Evolutionary conservation across 2,888 invertebrate species (phyloP).

Genomic region (Erebia palarica): DNA sequence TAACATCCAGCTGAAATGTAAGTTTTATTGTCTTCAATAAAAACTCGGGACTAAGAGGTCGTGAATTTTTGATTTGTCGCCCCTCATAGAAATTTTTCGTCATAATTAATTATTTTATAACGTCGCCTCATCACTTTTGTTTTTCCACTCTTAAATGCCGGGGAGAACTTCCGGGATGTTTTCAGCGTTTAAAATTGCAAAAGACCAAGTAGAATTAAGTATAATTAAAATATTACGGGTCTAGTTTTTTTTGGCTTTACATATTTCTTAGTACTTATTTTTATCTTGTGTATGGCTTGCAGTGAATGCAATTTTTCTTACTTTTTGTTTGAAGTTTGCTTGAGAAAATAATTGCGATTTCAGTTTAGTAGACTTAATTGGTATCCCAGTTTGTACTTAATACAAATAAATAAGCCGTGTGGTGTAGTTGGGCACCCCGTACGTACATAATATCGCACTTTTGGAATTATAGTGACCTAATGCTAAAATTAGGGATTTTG

Average conservation of each 20-base stretch:
- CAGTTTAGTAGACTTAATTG: too few relatives aligned
- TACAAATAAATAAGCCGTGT: too few relatives aligned
- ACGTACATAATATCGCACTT: too few relatives aligned
- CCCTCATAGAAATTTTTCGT: slow-evolving; percentile 34
- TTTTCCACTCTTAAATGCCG: slow-evolving; percentile 31
- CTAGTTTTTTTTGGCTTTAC: not conserved
- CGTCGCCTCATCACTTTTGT: slow-evolving; percentile 33
- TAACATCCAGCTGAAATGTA: slow-evolving; percentile 31
- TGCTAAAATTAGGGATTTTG: not conserved
- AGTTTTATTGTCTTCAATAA: slow-evolving; percentile 42
- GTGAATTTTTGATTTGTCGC: slow-evolving; percentile 39
- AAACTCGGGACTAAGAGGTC: slow-evolving; percentile 33
- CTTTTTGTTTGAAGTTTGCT: not conserved
- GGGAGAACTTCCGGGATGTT: slow-evolving; percentile 14
- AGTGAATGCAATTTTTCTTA: not conserved
- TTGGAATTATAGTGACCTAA: not conserved
- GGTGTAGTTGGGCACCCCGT: too few relatives aligned
- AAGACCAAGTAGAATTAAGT: not conserved
- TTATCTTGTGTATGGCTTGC: not conserved
- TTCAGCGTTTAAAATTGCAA: slow-evolving; percentile 20
- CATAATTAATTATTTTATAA: slow-evolving; percentile 41
- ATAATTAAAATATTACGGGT: slow-evolving; percentile 16
- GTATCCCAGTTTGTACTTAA: too few relatives aligned
- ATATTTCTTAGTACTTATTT: not conserved
- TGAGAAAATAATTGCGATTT: too few relatives aligned